Evolutionary conservation across 1,140 invertebrate species (phyloP), one percentile per base, ranked within the genome.

Genomic region (Drosophila asahinai): DNA sequence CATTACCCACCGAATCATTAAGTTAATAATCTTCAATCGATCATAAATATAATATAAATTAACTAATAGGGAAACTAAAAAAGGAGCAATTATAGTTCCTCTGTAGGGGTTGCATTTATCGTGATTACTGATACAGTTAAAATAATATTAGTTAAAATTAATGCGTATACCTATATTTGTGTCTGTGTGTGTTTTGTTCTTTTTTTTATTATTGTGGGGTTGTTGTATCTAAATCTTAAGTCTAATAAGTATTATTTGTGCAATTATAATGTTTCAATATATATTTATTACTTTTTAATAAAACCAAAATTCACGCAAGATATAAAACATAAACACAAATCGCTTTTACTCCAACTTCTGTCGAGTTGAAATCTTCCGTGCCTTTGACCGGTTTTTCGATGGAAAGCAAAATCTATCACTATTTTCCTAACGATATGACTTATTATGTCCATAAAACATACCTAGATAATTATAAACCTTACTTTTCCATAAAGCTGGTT

Each of bases 221-320:
- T 33, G 51, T 36, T 36, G 27, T 36, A 22, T 5, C 3, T 15
- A 22, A 22, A 36, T 36, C 33, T 14, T 15, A 38, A 51, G 38
- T 58, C 45, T 36, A 22, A 71, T 52, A 45, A 6, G 57, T 33
- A 15, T 71, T 71, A 40, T 60, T 49, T 33, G 66, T 73, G 55
- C 67, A 71, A 7, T 36, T 47, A 43, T 38, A 36, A 61, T 19
- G 8, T 22, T 12, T 61, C 6, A n/a, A 14, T 33, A 43, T 33
- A 12, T 52, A 27, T 47, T 19, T 8, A 19, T 15, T 9, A 36
- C 5, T 14, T n/a, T 11, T 33, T 33, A 12, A 62, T 11, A 14
- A 17, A 47, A 36, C 30, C 65, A 66, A 68, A 68, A 67, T 30
- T 68, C 65, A 68, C 65, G 65, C 65, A 68, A 68, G 62, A 14